These are phyloP conservation scores for Agriopis aurantiaria DNA, from an alignment of 2,888 invertebrate genomes.

Conservation along the genomic window DNA sequence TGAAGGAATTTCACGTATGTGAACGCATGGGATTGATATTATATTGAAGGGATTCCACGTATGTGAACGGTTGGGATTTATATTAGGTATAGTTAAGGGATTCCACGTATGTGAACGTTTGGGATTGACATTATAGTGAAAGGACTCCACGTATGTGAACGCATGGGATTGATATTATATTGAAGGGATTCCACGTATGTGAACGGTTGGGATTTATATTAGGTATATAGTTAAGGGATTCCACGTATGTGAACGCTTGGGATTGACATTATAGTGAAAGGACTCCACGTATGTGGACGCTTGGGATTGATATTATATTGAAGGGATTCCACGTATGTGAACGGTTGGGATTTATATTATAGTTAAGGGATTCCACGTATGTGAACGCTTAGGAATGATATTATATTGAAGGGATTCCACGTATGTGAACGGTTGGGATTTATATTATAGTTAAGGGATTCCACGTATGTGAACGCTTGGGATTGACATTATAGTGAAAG, in stretches of 20 bases:
- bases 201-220: background rate
- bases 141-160: constrained; percentile 48
- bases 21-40: background rate
- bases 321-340: constrained; percentile 49
- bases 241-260: constrained; percentile 38
- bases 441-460: constrained; percentile 42
- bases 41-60: constrained; percentile 45
- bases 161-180: background rate
- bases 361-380: constrained; percentile 48
- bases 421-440: constrained; percentile 37
- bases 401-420: constrained; percentile 44
- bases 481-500: constrained; percentile 28
- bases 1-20: constrained; percentile 50
- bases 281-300: constrained; percentile 46
- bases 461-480: constrained; percentile 38
- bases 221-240: constrained; percentile 48
- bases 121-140: constrained; percentile 17
- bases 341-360: background rate
- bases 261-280: constrained; percentile 28
- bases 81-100: constrained; percentile 41
- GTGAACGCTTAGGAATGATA: constrained; percentile 19
- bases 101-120: constrained; percentile 43
- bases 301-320: background rate
- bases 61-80: constrained; percentile 31
- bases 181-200: constrained; percentile 49